Percentiles rank a stretch among this genome's conserved stretches.
Conservation (phyloP, 2,797 vertebrate genomes). For the Xiphorhynchus erythropygius region DNA sequence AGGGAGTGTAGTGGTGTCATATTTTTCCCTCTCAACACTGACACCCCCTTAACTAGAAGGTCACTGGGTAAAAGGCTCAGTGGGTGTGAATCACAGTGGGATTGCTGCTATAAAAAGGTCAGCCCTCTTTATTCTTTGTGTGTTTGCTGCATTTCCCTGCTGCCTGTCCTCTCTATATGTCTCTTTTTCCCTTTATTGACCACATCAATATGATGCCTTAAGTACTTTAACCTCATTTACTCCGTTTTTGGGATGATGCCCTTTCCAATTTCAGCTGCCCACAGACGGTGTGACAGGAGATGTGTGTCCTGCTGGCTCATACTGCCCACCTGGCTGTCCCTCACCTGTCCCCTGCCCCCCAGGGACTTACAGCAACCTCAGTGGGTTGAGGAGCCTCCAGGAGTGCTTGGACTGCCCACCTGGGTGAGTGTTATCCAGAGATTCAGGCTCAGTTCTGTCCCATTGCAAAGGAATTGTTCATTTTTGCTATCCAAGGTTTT, state of each 20-base stretch:
- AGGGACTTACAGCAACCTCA: constrained; percentile 84
- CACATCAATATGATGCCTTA: not conserved
- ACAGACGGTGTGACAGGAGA: constrained; percentile 80
- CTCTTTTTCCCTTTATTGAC: not conserved
- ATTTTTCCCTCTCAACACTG: not conserved
- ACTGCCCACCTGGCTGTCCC: constrained; percentile 78
- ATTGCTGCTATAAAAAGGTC: not conserved
- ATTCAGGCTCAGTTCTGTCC: not conserved
- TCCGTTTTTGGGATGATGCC: not conserved
- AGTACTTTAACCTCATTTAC: not conserved
- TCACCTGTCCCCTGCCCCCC: constrained; percentile 83
- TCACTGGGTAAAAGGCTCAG: not conserved
- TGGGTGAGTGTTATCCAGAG: constrained; percentile 75
- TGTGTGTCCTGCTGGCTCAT: constrained; percentile 79
- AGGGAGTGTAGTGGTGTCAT: rapidly evolving
- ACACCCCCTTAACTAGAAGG: not conserved
- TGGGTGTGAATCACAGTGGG: not conserved
- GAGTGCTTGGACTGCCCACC: constrained; percentile 85
- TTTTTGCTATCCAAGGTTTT: not conserved
- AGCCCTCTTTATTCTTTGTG: not conserved
- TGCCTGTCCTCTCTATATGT: not conserved
- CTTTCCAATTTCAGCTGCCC: constrained; percentile 75
- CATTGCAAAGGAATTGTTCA: not conserved
- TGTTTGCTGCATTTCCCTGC: not conserved
- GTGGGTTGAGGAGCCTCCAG: constrained; percentile 72